phyloP scores from a whole-genome alignment of 2,113 vertebrate genomes.

The Microtus pennsylvanicus region DNA sequence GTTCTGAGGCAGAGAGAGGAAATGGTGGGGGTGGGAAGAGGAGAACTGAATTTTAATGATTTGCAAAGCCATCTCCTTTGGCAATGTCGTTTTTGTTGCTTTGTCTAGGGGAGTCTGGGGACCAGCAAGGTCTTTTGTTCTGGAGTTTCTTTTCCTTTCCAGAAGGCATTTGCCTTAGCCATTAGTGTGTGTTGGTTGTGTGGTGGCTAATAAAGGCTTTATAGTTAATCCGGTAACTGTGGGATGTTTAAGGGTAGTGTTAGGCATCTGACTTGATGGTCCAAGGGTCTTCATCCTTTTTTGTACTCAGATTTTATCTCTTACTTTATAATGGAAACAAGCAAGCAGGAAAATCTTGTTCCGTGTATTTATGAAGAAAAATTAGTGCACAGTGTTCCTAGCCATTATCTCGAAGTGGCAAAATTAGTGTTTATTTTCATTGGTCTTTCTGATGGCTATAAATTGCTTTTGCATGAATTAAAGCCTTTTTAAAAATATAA shows the following conservation, averaged over 20 bases:
- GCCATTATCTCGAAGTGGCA: neutral
- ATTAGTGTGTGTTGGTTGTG: neutral
- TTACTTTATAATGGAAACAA: neutral
- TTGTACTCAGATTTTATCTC: neutral
- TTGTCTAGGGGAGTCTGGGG: neutral
- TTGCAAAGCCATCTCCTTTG: neutral
- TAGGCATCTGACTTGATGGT: neutral
- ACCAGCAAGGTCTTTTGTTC: neutral
- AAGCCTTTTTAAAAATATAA: constrained; percentile 16
- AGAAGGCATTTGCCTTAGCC: neutral
- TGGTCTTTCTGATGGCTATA: neutral
- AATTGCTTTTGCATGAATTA: neutral
- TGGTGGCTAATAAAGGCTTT: neutral
- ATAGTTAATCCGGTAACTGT: neutral
- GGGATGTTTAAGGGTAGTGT: neutral
- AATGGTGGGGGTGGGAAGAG: neutral
- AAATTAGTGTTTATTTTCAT: neutral
- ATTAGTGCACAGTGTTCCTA: neutral
- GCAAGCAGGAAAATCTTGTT: neutral
- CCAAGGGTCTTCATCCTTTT: neutral
- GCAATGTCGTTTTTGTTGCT: neutral
- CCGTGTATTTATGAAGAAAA: neutral
- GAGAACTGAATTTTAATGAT: neutral
- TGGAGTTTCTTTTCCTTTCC: neutral
- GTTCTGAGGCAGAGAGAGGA: neutral